A percentile compares a stretch with the other conserved stretches of the same genome.
These are phyloP conservation scores for Andricus grossulariae DNA, from an alignment of 1,140 invertebrate genomes.

Conservation along the genomic window DNA sequence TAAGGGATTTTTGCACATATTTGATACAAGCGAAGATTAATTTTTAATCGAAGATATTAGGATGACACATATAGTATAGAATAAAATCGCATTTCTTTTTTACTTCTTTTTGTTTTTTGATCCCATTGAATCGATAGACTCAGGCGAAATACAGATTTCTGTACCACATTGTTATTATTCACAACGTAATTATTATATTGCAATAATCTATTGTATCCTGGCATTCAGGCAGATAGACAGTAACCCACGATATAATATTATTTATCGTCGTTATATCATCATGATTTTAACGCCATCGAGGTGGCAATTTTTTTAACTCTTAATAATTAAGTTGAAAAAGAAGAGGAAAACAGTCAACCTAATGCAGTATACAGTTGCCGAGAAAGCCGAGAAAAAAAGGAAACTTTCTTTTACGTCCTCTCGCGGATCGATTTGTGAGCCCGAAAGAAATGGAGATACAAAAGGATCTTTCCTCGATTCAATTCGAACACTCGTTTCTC, in stretches of 20 bases:
- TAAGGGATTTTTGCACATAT: slow-evolving; percentile 10
- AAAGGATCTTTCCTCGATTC: too few species aligned
- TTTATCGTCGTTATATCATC: slow-evolving; percentile 25
- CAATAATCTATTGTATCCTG: slow-evolving; percentile 20
- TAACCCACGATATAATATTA: slow-evolving; percentile 27
- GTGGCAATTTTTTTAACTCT: neutral
- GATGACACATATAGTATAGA: neutral
- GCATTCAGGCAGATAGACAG: slow-evolving; percentile 13
- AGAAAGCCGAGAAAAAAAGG: neutral
- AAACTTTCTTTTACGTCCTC: neutral
- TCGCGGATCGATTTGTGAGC: neutral
- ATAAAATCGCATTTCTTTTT: neutral
- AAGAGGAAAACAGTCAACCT: neutral
- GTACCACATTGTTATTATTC: slow-evolving; percentile 23
- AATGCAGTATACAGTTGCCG: neutral
- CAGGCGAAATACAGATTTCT: slow-evolving; percentile 1
- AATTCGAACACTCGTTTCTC: too few species aligned
- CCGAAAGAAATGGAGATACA: neutral
- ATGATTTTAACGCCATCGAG: slow-evolving; percentile 4
- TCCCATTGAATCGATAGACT: slow-evolving; percentile 11
- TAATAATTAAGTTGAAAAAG: slow-evolving; percentile 4
- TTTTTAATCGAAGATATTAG: too few species aligned
- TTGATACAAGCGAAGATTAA: slow-evolving; percentile 11
- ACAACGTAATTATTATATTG: neutral
- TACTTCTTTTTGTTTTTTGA: neutral